A percentile compares a stretch with the other conserved stretches of the same genome.
phyloP scores from a whole-genome alignment of 2,888 invertebrate species.

The Apotomis betuletana region DNA sequence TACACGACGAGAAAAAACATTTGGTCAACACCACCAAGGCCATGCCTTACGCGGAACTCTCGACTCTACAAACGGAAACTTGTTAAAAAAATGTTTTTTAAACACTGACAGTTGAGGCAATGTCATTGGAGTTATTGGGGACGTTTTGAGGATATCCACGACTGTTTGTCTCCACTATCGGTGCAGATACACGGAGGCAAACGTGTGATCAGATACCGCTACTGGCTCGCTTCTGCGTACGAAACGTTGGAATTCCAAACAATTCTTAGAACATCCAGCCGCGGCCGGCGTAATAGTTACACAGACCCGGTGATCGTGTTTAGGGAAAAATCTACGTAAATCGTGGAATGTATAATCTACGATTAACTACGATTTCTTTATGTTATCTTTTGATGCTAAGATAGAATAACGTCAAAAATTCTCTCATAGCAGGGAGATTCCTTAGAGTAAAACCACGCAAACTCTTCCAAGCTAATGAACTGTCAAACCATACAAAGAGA shows the following conservation, averaged over 20 bases:
- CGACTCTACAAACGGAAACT: conserved; percentile 53
- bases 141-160: conserved; percentile 60
- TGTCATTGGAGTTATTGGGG: conserved; percentile 70
- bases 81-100: conserved; percentile 38
- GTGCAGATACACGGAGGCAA: conserved; percentile 22
- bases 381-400: neutral
- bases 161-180: conserved; percentile 43
- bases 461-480: too few species aligned
- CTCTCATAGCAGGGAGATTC: neutral
- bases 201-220: conserved; percentile 28
- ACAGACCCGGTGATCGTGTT: neutral
- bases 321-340: conserved; percentile 11
- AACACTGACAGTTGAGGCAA: conserved; percentile 50
- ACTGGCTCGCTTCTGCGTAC: conserved; percentile 14
- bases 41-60: conserved; percentile 71
- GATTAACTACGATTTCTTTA: too few species aligned
- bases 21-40: conserved; percentile 73
- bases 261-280: conserved; percentile 24
- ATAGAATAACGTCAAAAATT: too few species aligned
- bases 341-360: neutral
- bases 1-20: conserved; percentile 66
- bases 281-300: neutral
- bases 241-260: conserved; percentile 18
- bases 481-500: too few species aligned
- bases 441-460: neutral